Evolutionary conservation across 2,797 vertebrate species (phyloP).

Genomic region (Botia almorhae): DNA sequence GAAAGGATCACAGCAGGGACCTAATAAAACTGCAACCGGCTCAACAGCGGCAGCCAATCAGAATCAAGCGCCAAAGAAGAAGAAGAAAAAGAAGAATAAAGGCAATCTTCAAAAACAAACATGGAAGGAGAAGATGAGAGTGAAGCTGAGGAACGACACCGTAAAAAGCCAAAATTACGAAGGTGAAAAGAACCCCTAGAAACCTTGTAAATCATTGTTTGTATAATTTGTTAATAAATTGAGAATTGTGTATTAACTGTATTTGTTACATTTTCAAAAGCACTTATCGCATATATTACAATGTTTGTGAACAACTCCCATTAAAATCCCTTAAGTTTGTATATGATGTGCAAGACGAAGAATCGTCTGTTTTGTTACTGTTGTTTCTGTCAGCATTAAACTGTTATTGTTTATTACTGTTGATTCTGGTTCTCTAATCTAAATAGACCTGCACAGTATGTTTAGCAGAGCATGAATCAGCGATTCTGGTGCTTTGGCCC

Average conservation of each 20-base stretch:
- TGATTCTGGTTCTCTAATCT: background rate
- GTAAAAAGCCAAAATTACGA: background rate
- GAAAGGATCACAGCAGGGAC: constrained; percentile 1
- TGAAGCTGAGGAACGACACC: background rate
- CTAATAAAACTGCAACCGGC: background rate
- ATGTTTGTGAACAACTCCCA: background rate
- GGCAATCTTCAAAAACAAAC: background rate
- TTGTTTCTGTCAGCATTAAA: background rate
- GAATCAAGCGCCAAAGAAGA: constrained; percentile 41
- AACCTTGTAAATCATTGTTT: background rate
- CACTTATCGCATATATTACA: background rate
- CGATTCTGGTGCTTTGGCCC: background rate
- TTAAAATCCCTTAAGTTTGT: background rate
- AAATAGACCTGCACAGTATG: background rate
- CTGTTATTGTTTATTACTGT: background rate
- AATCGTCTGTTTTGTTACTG: background rate
- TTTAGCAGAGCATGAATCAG: constrained; percentile 10
- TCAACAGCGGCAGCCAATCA: background rate
- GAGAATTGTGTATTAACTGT: background rate
- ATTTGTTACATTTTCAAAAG: background rate
- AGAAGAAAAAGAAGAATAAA: constrained; percentile 22
- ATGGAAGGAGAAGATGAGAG: constrained; percentile 2
- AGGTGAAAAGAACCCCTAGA: background rate
- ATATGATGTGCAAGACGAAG: background rate
- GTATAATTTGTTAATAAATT: background rate